Evolutionary conservation across 1,140 invertebrate genomes (phyloP).

Genomic region (Brachionus rubens): DNA sequence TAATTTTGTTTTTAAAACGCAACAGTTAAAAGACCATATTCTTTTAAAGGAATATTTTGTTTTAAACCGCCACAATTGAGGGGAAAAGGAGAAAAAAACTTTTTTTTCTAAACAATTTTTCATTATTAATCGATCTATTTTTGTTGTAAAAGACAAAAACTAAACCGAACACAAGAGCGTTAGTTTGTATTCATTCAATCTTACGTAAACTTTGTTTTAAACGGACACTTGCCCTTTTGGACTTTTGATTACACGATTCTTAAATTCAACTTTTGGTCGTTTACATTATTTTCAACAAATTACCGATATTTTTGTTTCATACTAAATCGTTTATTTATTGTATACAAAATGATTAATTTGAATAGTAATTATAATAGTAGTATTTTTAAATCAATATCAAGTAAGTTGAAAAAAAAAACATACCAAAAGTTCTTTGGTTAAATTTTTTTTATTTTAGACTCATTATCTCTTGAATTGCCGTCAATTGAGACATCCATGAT

Average conservation of each 20-base stretch:
- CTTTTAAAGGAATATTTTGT: neutral
- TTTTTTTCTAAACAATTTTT: slow-evolving; percentile 34
- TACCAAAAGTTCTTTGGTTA: slow-evolving; percentile 33
- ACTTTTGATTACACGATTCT: slow-evolving; percentile 54
- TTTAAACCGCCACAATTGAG: slow-evolving; percentile 29
- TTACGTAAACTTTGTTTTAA: neutral
- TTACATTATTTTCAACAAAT: neutral
- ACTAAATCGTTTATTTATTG: slow-evolving; percentile 19
- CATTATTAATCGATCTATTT: slow-evolving; percentile 11
- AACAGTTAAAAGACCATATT: neutral
- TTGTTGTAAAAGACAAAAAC: neutral
- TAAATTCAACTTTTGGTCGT: slow-evolving; percentile 51
- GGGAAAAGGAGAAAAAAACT: slow-evolving; percentile 29
- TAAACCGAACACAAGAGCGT: neutral
- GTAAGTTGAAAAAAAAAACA: no score
- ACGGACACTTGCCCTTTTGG: slow-evolving; percentile 6
- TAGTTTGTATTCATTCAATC: neutral
- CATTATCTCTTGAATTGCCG: slow-evolving; percentile 39
- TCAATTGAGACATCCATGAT: neutral
- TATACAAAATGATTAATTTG: slow-evolving; percentile 40
- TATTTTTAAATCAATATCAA: slow-evolving; percentile 45
- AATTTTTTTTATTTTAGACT: neutral
- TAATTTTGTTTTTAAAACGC: no score
- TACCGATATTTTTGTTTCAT: neutral
- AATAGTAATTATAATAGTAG: slow-evolving; percentile 44